Evolutionary conservation across 2,888 invertebrate genomes (phyloP), one percentile per base, ranked within the genome.

Genomic region (Drosophila leonis): DNA sequence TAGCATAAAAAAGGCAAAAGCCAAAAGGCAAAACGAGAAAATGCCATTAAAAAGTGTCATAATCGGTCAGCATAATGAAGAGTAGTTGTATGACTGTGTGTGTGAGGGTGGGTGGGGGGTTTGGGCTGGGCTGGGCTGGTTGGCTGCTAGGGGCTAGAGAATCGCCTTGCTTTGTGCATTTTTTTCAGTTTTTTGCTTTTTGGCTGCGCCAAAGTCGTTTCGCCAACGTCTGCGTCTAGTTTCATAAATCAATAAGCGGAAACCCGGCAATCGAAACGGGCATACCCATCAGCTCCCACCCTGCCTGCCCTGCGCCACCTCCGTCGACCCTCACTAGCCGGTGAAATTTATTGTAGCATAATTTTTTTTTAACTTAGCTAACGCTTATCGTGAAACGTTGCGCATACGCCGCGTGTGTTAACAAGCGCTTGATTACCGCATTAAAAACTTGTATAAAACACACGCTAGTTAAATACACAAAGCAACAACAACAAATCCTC

Each of bases 41-140:
- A 87, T 89, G 73, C 77, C 72, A 89, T 87, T 89, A 86, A 85
- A 87, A 89, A 82, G 82, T 85, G 85, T 84, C 85, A 89, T 85
- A 85, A 85, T 85, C 85, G 85, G 89, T 89, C 89, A 85, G 88
- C 85, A 89, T 85, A 85, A 80, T 75, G 78, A 67, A 72, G 75
- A 65, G 73, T 66, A 39, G 63, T 37, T 68, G 42, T 49, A 6
- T 44, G 49, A 49, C 49, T 49, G 49, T 20, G 42, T 24, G 41
- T 27, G n/a, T n/a, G n/a, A n/a, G n/a, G n/a, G 12, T 4, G 48
- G n/a, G 18, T 13, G 0, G 44, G 42, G 15, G 49, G 12, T 6
- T 10, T 27, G 24, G 48, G 29, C 1, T 8, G 29, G 8, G n/a
- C 4, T 24, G 10, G 15, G 44, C 15, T 18, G 0, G 2, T 24